Base-by-base conservation (phyloP, 2,113 vertebrate species). In the Epinephelus moara region DNA sequence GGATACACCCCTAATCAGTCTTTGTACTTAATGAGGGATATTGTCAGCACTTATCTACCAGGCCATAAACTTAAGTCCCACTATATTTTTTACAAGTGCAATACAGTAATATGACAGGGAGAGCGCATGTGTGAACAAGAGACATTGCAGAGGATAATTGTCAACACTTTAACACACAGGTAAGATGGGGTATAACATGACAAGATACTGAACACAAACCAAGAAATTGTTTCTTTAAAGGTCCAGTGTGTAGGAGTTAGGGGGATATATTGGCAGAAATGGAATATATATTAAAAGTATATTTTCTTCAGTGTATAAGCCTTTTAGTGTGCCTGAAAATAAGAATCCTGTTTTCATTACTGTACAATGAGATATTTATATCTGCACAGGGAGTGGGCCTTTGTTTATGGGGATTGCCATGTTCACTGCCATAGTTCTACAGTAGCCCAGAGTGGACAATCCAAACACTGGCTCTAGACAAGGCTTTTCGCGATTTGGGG, bases 51-150 rank as follows among this genome's bases (percentile, higher is more conserved):
- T 55, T 56, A 74, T 78, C 69, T 8, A 62, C 9, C 14, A 1
- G 33, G 6, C 33, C 61, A 68, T 33, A 66, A 42, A 25, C 4
- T 6, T 37, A 47, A 13, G 10, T 8, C 45, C 45, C 10, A 12
- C 10, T 82, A 64, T 71, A 47, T 11, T 18, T 30, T 72, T 84
- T 72, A 72, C 64, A 25, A n/a, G 59, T 45, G 19, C 42, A 49
- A 21, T 63, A 9, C 6, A 57, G 11, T 21, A 11, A 72, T 47
- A 25, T 42, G 9, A 57, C 25, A 56, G 13, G 19, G n/a, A 60
- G 17, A 18, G 11, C 12, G 18, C 56, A 33, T 25, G 15, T 18
- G 37, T 27, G 14, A 49, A 25, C 42, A 45, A 42, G n/a, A 42
- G 14, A 55, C 1, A 71, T 25, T 18, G 9, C 53, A 33, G 25